Evolutionary conservation across 2,113 vertebrate species (phyloP).

Genomic region (Candoia aspera): DNA sequence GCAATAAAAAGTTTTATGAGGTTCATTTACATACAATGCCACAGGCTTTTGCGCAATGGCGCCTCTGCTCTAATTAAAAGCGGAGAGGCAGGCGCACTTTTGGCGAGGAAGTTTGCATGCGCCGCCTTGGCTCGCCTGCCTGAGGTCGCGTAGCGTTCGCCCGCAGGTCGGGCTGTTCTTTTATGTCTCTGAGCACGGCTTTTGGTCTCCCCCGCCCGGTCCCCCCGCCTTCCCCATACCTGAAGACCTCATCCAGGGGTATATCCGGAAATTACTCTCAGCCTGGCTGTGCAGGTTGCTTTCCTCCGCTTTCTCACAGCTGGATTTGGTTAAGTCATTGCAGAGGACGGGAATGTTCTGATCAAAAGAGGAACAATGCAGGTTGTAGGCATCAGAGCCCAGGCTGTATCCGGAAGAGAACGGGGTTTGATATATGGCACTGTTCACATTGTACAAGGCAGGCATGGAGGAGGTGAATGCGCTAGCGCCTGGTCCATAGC

Average conservation of each 20-base stretch:
- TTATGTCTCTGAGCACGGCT: too few relatives aligned
- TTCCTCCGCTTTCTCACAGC: conserved; percentile 85
- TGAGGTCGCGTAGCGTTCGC: conserved; percentile 36
- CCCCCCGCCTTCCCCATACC: conserved; percentile 78
- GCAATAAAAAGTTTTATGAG: conserved; percentile 95
- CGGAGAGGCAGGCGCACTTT: conserved; percentile 66
- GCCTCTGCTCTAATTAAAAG: conserved; percentile 86
- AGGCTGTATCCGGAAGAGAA: conserved; percentile 83
- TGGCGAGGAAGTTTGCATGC: conserved; percentile 69
- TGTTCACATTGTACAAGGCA: conserved; percentile 89
- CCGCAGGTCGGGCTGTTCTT: not conserved
- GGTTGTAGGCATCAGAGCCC: conserved; percentile 82
- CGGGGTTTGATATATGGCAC: conserved; percentile 81
- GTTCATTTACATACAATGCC: conserved; percentile 90
- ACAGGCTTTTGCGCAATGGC: conserved; percentile 80
- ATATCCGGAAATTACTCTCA: conserved; percentile 88
- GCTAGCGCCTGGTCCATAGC: conserved; percentile 80
- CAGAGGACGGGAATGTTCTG: conserved; percentile 87
- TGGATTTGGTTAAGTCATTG: conserved; percentile 83
- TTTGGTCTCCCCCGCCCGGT: conserved; percentile 35
- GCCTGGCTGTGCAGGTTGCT: conserved; percentile 80
- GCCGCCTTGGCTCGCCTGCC: conserved; percentile 50
- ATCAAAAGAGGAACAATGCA: conserved; percentile 86
- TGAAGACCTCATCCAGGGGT: conserved; percentile 92
- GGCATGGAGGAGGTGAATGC: conserved; percentile 82